Evolutionary conservation across 2,113 vertebrate species (phyloP).

Genomic region (Castor canadensis): DNA sequence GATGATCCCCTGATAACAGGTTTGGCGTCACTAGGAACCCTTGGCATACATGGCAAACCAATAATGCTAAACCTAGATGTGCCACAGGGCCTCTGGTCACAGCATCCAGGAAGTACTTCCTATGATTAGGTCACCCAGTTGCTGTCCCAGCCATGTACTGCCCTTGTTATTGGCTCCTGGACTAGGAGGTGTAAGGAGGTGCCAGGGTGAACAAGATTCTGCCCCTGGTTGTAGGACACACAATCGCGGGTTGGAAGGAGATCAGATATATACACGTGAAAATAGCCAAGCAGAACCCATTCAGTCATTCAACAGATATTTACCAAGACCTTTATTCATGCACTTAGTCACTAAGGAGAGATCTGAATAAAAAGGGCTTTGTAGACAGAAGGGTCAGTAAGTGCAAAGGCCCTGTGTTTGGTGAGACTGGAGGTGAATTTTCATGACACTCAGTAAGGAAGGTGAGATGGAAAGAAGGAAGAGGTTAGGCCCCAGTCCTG

Average conservation of each 20-base stretch:
- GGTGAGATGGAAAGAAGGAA: background rate
- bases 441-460: background rate
- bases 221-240: background rate
- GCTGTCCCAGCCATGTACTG: background rate
- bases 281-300: background rate
- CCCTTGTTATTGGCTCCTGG: background rate
- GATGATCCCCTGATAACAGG: background rate
- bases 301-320: background rate
- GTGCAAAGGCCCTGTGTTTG: background rate
- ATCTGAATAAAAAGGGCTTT: background rate
- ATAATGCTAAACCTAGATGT: too few relatives aligned
- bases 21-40: background rate
- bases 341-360: background rate
- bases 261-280: background rate
- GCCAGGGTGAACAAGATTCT: too few relatives aligned
- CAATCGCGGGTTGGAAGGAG: background rate
- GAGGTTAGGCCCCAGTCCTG: background rate
- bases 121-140: rapidly evolving
- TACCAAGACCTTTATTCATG: background rate
- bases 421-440: background rate
- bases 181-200: background rate
- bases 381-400: background rate
- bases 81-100: rapidly evolving
- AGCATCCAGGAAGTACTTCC: background rate
- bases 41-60: background rate